phyloP scores from a whole-genome alignment of 2,888 invertebrate species.

The Coenonympha arcania region DNA sequence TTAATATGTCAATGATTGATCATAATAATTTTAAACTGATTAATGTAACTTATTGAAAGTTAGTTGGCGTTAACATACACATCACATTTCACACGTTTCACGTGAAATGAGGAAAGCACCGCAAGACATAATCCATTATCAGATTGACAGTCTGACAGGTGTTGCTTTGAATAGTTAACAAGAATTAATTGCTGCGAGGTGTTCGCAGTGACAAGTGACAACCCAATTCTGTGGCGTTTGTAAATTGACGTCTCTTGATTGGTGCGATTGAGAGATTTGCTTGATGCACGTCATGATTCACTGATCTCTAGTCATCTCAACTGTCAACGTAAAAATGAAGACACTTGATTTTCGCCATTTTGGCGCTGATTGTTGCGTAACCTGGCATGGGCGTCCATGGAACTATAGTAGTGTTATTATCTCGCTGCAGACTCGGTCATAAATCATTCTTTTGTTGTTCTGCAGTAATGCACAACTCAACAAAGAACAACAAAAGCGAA shows the following conservation, averaged over 20 bases:
- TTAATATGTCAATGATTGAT: no score
- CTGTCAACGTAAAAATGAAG: no score
- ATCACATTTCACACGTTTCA: background rate
- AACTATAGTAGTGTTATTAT: no score
- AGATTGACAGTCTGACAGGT: constrained; percentile 5
- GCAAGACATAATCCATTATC: background rate
- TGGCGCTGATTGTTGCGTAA: no score
- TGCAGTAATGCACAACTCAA: no score
- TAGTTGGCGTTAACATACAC: background rate
- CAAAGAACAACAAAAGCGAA: no score
- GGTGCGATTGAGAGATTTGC: background rate
- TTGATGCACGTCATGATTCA: background rate
- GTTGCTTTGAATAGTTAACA: constrained; percentile 4
- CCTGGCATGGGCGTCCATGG: no score
- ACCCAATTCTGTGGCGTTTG: constrained; percentile 4
- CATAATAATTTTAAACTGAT: background rate
- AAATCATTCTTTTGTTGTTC: no score
- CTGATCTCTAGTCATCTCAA: no score
- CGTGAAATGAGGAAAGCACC: background rate
- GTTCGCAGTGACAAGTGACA: constrained; percentile 10
- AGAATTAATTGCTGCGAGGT: constrained; percentile 11
- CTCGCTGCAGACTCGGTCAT: no score
- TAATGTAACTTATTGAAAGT: background rate
- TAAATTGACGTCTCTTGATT: constrained; percentile 9
- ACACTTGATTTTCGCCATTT: no score